Evolutionary conservation across 2,113 vertebrate species (phyloP), one percentile per base, ranked within the genome.

Genomic region (Phylloscopus trochiloides): DNA sequence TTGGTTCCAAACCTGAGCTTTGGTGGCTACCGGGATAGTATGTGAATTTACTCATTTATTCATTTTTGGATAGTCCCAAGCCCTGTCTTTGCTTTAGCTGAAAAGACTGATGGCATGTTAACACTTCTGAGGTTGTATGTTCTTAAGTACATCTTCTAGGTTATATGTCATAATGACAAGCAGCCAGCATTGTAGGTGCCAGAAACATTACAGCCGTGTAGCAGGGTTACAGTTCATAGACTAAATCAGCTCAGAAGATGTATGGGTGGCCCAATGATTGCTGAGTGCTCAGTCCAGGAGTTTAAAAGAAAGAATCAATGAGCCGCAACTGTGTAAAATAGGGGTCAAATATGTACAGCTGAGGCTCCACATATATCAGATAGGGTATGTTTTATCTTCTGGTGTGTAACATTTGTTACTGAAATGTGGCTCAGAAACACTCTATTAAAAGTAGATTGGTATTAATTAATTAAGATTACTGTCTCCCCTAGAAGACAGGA

Each of bases 321-420:
- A 98, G 97, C 96, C 76, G 3, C 95, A 97, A 94, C 97, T 96
- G 97, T 97, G 97, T 98, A 98, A 98, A 98, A 98, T 97, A 97
- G 97, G 97, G 97, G 97, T 98, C 98, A 98, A 97, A 97, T 96
- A 97, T 97, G 95, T 98, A 96, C 97, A 98, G 97, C 97, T 98
- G 97, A 95, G 97, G 93, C 93, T 97, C 96, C 92, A 94, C 63
- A 96, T 98, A 95, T 58, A 97, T 97, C 97, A 97, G 97, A 77
- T 15, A 94, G 54, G 25, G 14, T 86, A 57, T 92, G 87, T 91
- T 96, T 97, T 93, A 98, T 97, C 97, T 98, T 94, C 68, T 81
- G 58, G 70, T 89, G 51, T 94, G 65, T 80, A 96, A 90, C 63
- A 89, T 97, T 97, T 92, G 94, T 97, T 96, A 97, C 73, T 93